Evolutionary conservation across 1,140 invertebrate genomes (phyloP).

Genomic region (Samia ricini): DNA sequence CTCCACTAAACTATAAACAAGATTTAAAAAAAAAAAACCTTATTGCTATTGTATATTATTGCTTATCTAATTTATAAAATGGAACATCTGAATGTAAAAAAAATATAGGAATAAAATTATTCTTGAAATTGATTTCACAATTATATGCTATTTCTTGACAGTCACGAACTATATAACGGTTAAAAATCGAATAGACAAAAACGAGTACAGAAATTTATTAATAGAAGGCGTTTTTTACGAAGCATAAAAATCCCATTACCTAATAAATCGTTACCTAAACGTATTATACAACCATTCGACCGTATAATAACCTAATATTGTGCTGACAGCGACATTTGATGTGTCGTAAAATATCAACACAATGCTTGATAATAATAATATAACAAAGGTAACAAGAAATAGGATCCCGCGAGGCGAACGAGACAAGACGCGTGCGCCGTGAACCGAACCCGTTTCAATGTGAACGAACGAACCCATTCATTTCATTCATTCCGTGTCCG

Average conservation of each 20-base stretch:
- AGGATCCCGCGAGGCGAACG: not conserved
- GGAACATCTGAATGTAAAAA: not conserved
- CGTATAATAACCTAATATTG: not conserved
- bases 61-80: too few relatives aligned
- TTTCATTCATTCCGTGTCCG: not conserved
- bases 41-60: too few relatives aligned
- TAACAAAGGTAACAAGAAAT: not conserved
- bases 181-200: not conserved
- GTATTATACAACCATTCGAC: not conserved
- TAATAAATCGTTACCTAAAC: not conserved
- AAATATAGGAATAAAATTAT: not conserved
- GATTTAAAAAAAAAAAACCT: too few relatives aligned
- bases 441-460: not conserved
- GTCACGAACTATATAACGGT: not conserved
- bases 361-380: not conserved
- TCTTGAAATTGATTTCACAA: not conserved
- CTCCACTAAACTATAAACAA: too few relatives aligned
- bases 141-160: not conserved
- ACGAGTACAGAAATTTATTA: not conserved
- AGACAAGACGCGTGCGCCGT: not conserved
- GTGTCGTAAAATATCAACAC: not conserved
- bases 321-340: not conserved
- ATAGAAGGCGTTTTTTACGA: not conserved
- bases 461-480: not conserved
- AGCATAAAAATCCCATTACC: not conserved